A percentile compares a stretch with the other conserved stretches of the same genome.
These are phyloP conservation scores for Mongoloraphidia duomilia DNA, from an alignment of 2,888 invertebrate species.

Conservation along the genomic window DNA sequence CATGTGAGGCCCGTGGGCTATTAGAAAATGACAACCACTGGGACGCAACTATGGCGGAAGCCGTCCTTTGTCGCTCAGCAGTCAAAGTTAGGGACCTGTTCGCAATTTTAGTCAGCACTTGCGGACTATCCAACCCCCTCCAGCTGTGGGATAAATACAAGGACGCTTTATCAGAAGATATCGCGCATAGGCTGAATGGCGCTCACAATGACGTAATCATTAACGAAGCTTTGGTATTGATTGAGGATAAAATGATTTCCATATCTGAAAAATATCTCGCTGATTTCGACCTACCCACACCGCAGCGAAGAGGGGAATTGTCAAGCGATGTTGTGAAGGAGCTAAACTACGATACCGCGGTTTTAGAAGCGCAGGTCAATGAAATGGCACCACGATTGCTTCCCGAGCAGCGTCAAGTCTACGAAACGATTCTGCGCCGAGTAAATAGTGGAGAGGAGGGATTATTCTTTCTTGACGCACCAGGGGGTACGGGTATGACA, in stretches of 20 bases:
- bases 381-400: background rate
- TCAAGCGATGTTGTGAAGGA: background rate
- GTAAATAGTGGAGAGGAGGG: slow-evolving; percentile 2
- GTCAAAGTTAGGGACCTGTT: slow-evolving; percentile 12
- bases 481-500: slow-evolving; percentile 8
- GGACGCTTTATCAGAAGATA: slow-evolving; percentile 10
- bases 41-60: slow-evolving; percentile 20
- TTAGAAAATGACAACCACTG: slow-evolving; percentile 23
- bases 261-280: background rate
- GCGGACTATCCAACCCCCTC: slow-evolving; percentile 12
- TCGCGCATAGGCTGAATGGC: slow-evolving; percentile 2
- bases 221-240: slow-evolving; percentile 1
- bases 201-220: slow-evolving; percentile 2
- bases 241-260: background rate
- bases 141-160: slow-evolving; percentile 13
- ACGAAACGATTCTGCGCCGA: background rate
- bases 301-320: background rate
- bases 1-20: slow-evolving; percentile 19
- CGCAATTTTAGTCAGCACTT: slow-evolving; percentile 9
- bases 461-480: slow-evolving; percentile 5
- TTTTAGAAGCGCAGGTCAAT: background rate
- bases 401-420: background rate
- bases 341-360: background rate
- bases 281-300: background rate
- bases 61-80: slow-evolving; percentile 12